Evolutionary conservation across 2,888 invertebrate genomes (phyloP), one percentile per base, ranked within the genome.

Genomic region (Scaptomyza reducta): DNA sequence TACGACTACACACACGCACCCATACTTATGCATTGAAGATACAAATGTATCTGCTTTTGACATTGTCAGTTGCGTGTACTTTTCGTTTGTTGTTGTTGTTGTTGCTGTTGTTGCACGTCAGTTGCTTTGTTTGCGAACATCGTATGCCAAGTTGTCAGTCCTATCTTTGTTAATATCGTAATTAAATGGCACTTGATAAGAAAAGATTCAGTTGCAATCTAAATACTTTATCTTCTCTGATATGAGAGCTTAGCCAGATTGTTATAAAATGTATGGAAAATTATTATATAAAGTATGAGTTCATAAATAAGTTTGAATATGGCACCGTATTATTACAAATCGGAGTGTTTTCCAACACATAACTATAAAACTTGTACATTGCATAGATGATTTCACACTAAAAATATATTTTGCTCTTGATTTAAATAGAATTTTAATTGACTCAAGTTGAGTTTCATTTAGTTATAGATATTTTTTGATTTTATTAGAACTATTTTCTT

Each of bases 21-120:
- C 14, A 46, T 58, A 61, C 22, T 5, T 38, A 54, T 40, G 10
- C 57, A 50, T 42, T 66, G 57, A 41, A 70, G 65, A 57, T 72
- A 79, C 84, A 72, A 78, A 74, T 73, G 70, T 78, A 79, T 74
- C 69, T 78, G 84, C 71, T 58, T 61, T 58, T 65, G 62, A 71
- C 69, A 79, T 53, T 76, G 70, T 67, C 72, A 75, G 65, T 60
- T 70, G 74, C 78, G 63, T 74, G 62, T 67, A 33, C 4, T 22
- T 81, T 56, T 31, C 33, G 57, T 51, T 57, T 31, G 14, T 61
- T 64, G 58, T 58, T 61, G 65, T 65, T 70, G 58, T 57, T 42
- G 49, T 33, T 49, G 31, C 10, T 38, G 14, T 49, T 33, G 18
- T 62, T 65, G 61, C 60, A 68, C 72, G 68, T 77, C 77, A 54